These are phyloP conservation scores for Melinaea menophilus DNA, from an alignment of 2,888 invertebrate species.

Conservation along the genomic window DNA sequence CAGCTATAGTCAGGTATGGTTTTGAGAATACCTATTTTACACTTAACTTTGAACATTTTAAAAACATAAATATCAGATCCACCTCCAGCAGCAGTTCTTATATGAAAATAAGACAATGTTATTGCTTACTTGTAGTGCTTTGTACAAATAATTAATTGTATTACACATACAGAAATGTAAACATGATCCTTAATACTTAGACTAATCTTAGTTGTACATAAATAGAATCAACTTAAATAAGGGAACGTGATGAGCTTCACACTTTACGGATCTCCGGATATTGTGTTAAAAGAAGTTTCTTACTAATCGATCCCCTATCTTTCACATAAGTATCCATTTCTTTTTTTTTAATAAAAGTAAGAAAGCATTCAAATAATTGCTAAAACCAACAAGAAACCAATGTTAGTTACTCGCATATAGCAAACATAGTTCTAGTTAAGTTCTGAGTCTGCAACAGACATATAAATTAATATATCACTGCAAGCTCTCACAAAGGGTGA, in stretches of 20 bases:
- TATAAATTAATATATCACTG: constrained; percentile 5
- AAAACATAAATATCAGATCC: no score
- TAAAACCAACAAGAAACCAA: background rate
- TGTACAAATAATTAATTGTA: no score
- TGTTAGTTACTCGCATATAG: background rate
- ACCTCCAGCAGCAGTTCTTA: no score
- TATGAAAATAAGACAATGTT: no score
- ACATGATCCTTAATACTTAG: background rate
- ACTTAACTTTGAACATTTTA: no score
- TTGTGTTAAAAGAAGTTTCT: no score
- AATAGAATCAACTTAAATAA: background rate
- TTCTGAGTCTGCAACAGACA: constrained; percentile 1
- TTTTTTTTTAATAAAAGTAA: no score
- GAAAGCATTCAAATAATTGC: no score
- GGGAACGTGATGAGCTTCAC: background rate
- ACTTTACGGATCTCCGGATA: background rate
- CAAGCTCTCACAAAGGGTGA: constrained; percentile 35
- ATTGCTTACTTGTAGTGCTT: no score
- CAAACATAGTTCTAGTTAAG: constrained; percentile 2
- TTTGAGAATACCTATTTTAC: no score
- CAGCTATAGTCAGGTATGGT: no score
- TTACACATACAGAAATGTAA: background rate
- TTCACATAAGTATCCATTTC: background rate
- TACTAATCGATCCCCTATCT: background rate
- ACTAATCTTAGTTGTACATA: background rate